Base-by-base conservation (phyloP, 1,140 invertebrate genomes). In the Macrosteles quadrilineatus region DNA sequence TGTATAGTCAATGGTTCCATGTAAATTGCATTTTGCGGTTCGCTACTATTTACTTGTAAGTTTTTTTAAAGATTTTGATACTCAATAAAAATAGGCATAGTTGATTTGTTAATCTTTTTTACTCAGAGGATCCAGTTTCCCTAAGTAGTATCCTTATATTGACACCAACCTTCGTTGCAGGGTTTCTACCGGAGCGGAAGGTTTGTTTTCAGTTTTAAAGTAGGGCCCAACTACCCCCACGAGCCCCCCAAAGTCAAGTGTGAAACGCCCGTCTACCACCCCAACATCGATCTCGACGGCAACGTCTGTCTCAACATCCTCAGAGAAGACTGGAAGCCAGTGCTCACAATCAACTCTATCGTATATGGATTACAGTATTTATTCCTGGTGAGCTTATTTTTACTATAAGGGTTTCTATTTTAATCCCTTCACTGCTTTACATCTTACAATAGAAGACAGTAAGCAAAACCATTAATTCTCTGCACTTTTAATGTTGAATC, bases 321-420 rank as follows among this genome's bases (percentile, higher is more conserved):
- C 69, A 87, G 97, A 78, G 97, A 98, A 88, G 97, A 99, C 83
- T 99, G 97, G 97, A 99, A 99, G 82, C 97, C 97, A 72, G 97
- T 98, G 69, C 86, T 99, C 67, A 98, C 96, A 50, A 96, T 99
- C 73, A 98, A 97, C 81, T 97, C 96, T 69, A 96, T 99, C 82
- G 94, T 99, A 62, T 98, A 98, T 87, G 97, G 97, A 73, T 86
- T 99, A 74, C 96, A 98, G 79, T 98, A 97, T 88, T 88, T 98
- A 75, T 98, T 99, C 80, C 84, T 98, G 86, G 94, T 96, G 86
- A 87, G 86, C 83, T 29, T 19, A 57, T 17, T 25, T 59, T 47
- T 40, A 14, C n/a, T n/a, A n/a, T n/a, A n/a, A n/a, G n/a, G n/a
- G n/a, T n/a, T n/a, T n/a, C n/a, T n/a, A 63, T 27, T 53, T 14